Evolutionary conservation across 2,113 vertebrate genomes (phyloP).

Genomic region (Isichthys henryi): DNA sequence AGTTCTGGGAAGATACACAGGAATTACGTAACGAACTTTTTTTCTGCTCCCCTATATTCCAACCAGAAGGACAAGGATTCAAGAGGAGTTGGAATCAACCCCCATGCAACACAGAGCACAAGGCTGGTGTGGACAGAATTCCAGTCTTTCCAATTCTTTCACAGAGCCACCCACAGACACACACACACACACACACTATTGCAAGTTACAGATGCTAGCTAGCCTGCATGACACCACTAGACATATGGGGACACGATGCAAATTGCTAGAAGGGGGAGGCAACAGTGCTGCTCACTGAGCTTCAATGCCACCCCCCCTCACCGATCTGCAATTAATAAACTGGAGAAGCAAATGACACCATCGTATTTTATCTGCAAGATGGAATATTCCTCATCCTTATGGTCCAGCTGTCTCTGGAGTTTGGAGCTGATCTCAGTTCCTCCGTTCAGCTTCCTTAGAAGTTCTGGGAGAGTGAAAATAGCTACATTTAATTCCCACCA

Average conservation of each 20-base stretch:
- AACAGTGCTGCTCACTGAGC: not conserved
- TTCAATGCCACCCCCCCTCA: not conserved
- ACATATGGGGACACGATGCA: not conserved
- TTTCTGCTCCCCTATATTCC: not conserved
- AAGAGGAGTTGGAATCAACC: not conserved
- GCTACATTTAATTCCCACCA: not conserved
- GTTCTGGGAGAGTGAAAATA: not conserved
- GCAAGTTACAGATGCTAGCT: not conserved
- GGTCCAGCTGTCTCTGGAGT: constrained; percentile 27
- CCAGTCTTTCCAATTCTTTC: not conserved
- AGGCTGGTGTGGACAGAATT: not conserved
- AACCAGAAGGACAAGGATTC: not conserved
- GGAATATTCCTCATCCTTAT: constrained; percentile 29
- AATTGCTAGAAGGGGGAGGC: not conserved
- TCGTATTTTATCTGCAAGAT: fast-evolving
- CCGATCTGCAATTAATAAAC: not conserved
- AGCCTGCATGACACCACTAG: not conserved
- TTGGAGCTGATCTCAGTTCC: constrained; percentile 17
- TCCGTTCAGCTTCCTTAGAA: constrained; percentile 28
- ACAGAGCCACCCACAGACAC: not conserved
- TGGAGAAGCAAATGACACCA: constrained; percentile 14
- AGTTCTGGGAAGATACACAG: not conserved
- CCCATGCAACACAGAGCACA: not conserved
- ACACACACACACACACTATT: not conserved
- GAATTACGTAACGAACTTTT: not conserved